These are phyloP conservation scores for Mythimna albipuncta DNA, from an alignment of 2,888 invertebrate species.

Conservation along the genomic window DNA sequence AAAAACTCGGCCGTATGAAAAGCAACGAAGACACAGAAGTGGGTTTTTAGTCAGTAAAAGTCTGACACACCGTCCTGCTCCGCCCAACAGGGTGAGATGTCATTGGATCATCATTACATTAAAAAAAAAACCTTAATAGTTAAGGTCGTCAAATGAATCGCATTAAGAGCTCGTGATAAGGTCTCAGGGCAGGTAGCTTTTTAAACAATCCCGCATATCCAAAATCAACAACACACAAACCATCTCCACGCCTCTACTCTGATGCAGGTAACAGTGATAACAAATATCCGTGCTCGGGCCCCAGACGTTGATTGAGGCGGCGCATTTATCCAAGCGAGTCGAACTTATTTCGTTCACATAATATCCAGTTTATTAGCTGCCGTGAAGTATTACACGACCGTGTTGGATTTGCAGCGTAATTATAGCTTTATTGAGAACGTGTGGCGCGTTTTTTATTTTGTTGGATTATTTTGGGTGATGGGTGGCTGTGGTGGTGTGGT, in stretches of 20 bases:
- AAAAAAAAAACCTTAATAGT: no score
- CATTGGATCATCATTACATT: no score
- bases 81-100: no score
- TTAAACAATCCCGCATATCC: background rate
- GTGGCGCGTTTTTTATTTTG: slow-evolving; percentile 40
- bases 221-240: background rate
- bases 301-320: slow-evolving; percentile 80
- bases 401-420: slow-evolving; percentile 60
- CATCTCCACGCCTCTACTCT: slow-evolving; percentile 39
- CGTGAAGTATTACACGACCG: slow-evolving; percentile 70
- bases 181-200: no score
- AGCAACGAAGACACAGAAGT: no score
- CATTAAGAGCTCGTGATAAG: no score
- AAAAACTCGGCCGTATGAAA: no score
- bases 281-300: slow-evolving; percentile 73
- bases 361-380: slow-evolving; percentile 80
- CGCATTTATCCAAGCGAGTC: slow-evolving; percentile 76
- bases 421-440: slow-evolving; percentile 57
- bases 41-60: no score
- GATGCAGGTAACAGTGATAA: slow-evolving; percentile 71
- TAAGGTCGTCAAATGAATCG: no score
- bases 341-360: slow-evolving; percentile 74
- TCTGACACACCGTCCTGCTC: no score
- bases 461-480: background rate
- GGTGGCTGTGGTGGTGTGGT: no score